Base-by-base conservation (phyloP, 1,140 invertebrate species). In the Brachionus calyciflorus region DNA sequence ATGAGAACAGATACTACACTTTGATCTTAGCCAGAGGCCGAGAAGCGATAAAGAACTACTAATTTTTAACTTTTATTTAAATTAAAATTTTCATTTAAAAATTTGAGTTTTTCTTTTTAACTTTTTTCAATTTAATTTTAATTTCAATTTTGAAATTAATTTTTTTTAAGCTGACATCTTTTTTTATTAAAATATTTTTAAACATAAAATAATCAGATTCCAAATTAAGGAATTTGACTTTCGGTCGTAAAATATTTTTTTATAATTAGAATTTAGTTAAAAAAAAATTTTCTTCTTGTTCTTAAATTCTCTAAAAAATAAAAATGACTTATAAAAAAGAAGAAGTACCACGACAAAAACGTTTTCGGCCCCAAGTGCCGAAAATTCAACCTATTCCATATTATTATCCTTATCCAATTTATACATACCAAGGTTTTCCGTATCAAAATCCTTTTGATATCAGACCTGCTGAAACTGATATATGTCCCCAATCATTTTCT, bases 1-100 rank as follows among this genome's bases (percentile, higher is more conserved):
- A 65, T 65, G 60, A 65, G 60, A 65, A 65, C 60, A 65, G 60
- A 65, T 65, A 65, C 60, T 65, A 65, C 60, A 65, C 60, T 65
- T 65, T 65, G 60, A 65, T 65, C 60, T 65, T 65, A 65, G 60
- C 60, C 60, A 65, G 60, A 65, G 60, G 60, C 60, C 60, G 60
- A 65, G 60, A 65, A 65, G 60, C 60, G 60, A 65, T 65, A 65
- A 65, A 41, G 37, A 65, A 44, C 3, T 0, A 24, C 4, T 14
- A 12, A 5, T 10, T 12, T 44, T 14, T 3, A 46, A 12, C 40
- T 12, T 24, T 1, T 65, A 65, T 65, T 65, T 24, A 65, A 44
- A 28, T 5, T 30, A 5, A 2, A 21, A 14, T 37, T n/a, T 37
- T 37, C 37, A 37, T 63, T 4, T 63, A 0, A 37, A 37, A 37